Percentiles rank a stretch among this genome's conserved stretches.
Evolutionary conservation across 2,113 vertebrate genomes (phyloP).

Genomic region (Proteles cristata): DNA sequence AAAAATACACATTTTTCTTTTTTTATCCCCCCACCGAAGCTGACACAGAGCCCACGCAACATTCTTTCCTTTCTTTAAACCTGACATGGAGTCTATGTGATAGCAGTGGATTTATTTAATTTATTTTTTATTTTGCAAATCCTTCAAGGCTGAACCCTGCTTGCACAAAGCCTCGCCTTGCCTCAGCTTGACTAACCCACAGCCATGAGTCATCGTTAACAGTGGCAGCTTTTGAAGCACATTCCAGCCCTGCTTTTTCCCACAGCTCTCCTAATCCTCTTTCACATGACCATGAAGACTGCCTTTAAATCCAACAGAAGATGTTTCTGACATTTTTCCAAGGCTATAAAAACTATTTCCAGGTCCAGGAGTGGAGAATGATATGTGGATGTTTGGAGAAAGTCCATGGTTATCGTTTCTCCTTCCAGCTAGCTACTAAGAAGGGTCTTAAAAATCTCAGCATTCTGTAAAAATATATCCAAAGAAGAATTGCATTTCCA

Average conservation of each 20-base stretch:
- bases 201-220: background rate
- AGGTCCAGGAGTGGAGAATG: background rate
- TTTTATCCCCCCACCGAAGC: background rate
- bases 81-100: background rate
- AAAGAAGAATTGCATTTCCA: background rate
- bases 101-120: background rate
- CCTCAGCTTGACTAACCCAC: background rate
- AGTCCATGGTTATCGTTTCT: background rate
- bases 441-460: background rate
- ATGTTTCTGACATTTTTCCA: constrained; percentile 47
- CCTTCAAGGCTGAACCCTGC: background rate
- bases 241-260: background rate
- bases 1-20: background rate
- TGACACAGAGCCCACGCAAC: background rate
- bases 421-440: background rate
- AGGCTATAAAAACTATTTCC: constrained; percentile 50
- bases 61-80: background rate
- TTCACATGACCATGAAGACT: background rate
- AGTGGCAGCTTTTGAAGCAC: background rate
- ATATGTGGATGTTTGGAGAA: constrained; percentile 2
- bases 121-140: background rate
- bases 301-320: constrained; percentile 6
- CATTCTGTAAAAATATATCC: background rate
- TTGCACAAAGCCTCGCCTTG: background rate
- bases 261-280: background rate